Evolutionary conservation across 2,888 invertebrate species (phyloP).

Genomic region (Selenia dentaria): DNA sequence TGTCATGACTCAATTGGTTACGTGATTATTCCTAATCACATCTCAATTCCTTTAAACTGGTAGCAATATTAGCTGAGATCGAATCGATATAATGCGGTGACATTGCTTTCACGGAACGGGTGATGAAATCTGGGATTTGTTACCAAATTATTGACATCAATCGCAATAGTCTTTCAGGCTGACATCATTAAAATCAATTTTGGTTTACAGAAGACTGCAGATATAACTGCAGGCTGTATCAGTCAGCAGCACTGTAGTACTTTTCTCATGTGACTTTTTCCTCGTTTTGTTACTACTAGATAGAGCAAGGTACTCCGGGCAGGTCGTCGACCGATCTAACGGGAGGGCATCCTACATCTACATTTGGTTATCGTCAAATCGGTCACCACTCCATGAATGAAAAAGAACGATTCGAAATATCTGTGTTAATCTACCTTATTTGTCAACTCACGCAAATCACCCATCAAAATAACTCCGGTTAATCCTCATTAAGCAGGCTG

Average conservation of each 20-base stretch:
- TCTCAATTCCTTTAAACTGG: neutral
- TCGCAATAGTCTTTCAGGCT: too few species aligned
- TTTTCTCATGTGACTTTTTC: too few species aligned
- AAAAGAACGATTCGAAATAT: neutral
- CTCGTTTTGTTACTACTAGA: too few species aligned
- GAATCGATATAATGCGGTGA: conserved; percentile 29
- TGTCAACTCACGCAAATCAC: conserved; percentile 35
- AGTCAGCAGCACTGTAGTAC: too few species aligned
- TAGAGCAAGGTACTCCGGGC: too few species aligned
- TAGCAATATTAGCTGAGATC: conserved; percentile 1
- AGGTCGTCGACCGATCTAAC: too few species aligned
- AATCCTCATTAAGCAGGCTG: conserved; percentile 42
- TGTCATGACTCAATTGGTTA: neutral
- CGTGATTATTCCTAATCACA: conserved; percentile 1
- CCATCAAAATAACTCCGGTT: conserved; percentile 44
- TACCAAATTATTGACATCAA: conserved; percentile 3
- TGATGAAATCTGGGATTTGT: conserved; percentile 38
- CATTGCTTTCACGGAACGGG: conserved; percentile 42
- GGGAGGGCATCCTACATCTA: too few species aligned
- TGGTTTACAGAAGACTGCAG: too few species aligned
- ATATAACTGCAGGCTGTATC: too few species aligned
- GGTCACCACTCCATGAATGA: neutral
- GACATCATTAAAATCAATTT: too few species aligned
- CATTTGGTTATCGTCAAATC: neutral
- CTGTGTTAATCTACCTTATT: conserved; percentile 20